Evolutionary conservation across 2,113 vertebrate species (phyloP), one percentile per base, ranked within the genome.

Genomic region (Chrysochloris asiatica): DNA sequence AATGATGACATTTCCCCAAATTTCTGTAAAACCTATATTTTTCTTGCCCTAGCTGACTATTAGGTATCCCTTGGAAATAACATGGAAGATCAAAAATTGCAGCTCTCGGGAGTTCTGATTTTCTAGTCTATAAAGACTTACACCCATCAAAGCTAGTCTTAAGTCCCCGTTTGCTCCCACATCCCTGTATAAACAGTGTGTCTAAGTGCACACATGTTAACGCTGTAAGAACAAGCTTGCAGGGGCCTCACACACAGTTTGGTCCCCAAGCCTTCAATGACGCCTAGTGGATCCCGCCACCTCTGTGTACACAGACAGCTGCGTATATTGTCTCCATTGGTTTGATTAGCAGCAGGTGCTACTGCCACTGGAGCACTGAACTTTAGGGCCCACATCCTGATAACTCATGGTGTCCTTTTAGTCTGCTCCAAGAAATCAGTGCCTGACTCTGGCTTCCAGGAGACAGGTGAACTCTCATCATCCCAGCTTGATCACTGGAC

Each of bases 31-130:
- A 61, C 67, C 61, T 61, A 48, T 19, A n/a, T 77, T 90, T 93
- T 90, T 59, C 48, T 48, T 47, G 47, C 65, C 63, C 81, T 54
- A 38, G 59, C 48, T 63, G 10, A 11, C 3, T 72, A 90, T 79
- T 84, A 54, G 73, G 67, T 17, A 63, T 48, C 72, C 65, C 48
- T 78, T 63, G 75, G 93, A 93, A 94, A 94, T 92, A 84, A 86
- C 45, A n/a, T 8, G 30, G 69, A 33, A 83, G 43, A 90, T 86
- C 13, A 47, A 89, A 72, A 75, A 80, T 45, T 24, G 92, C 65
- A 72, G 52, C 87, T 87, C 63, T 92, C 48, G 17, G 26, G 50
- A 87, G 24, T 83, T n/a, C 0, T 45, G 89, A 47, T 72, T 92
- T 92, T 61, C 72, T 47, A 71, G 69, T 43, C 28, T 9, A 13